Conservation (phyloP, 2,797 vertebrate species). For the Ara ararauna region DNA sequence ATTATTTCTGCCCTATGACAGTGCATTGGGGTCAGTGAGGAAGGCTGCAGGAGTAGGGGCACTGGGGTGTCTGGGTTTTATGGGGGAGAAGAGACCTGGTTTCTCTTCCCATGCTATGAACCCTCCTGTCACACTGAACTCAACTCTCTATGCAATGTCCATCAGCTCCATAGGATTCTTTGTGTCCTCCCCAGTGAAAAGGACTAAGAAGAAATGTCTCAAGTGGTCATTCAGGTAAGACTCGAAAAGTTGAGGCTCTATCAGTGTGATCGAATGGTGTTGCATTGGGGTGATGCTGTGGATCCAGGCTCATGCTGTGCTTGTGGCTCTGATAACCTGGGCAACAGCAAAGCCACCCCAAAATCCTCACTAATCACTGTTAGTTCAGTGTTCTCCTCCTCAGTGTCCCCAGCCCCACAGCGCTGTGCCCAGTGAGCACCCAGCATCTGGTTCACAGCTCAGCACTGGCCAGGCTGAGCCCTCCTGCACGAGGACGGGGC, state of each 20-base stretch:
- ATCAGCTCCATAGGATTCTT: neutral
- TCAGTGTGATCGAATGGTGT: neutral
- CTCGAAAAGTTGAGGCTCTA: neutral
- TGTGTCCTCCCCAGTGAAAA: neutral
- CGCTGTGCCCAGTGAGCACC: neutral
- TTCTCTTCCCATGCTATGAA: neutral
- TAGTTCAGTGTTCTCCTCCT: neutral
- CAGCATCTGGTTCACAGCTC: neutral
- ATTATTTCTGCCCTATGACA: neutral
- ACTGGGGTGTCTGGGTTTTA: neutral
- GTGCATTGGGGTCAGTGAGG: neutral
- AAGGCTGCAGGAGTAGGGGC: neutral
- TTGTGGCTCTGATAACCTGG: neutral
- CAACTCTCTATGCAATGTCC: neutral
- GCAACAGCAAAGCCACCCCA: neutral
- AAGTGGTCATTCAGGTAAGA: neutral
- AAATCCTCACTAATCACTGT: constrained; percentile 6
- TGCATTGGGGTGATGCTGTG: neutral
- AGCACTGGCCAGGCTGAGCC: neutral
- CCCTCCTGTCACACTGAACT: neutral
- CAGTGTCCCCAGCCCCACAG: neutral
- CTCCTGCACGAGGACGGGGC: neutral
- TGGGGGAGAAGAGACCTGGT: neutral
- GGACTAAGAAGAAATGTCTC: neutral
- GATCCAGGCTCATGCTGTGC: fast-evolving